Evolutionary conservation across 1,140 invertebrate species (phyloP).

Genomic region (Stegodyphus mimosarum): DNA sequence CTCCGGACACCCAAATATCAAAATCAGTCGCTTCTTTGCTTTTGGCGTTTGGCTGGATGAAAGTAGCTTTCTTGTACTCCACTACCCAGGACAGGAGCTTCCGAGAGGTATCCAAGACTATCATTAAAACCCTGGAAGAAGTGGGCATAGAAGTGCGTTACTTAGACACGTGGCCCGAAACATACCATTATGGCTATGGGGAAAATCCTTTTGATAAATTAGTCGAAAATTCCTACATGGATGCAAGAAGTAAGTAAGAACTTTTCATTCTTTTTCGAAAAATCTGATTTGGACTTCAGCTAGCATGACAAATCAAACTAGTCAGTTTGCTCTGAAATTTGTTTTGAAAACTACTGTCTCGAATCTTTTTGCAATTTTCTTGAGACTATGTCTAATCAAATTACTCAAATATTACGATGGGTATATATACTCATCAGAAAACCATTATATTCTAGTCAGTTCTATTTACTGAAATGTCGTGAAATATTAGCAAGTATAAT

Average conservation of each 20-base stretch:
- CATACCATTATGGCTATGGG: constrained; percentile 79
- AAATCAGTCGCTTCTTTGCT: constrained; percentile 86
- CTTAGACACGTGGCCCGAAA: constrained; percentile 78
- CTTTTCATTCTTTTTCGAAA: neutral
- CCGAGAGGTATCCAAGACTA: constrained; percentile 78
- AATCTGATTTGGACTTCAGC: neutral
- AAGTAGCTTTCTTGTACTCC: constrained; percentile 77
- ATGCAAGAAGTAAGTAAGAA: constrained; percentile 80
- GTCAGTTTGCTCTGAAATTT: too few species aligned
- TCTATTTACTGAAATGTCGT: too few species aligned
- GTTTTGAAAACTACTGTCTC: too few species aligned
- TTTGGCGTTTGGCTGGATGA: constrained; percentile 74
- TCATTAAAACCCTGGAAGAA: constrained; percentile 75
- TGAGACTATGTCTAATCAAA: too few species aligned
- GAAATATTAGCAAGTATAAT: too few species aligned
- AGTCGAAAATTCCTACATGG: constrained; percentile 79
- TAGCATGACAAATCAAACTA: neutral
- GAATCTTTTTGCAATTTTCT: too few species aligned
- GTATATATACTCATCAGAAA: too few species aligned
- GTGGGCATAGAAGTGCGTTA: constrained; percentile 78
- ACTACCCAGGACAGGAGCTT: constrained; percentile 78
- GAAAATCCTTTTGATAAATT: constrained; percentile 83
- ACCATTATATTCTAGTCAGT: too few species aligned
- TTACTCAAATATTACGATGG: too few species aligned
- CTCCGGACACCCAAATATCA: constrained; percentile 92